Percentiles rank a stretch among this genome's conserved stretches.
These are phyloP conservation scores for Uropsilus gracilis DNA, from an alignment of 2,113 vertebrate species.

Conservation along the genomic window DNA sequence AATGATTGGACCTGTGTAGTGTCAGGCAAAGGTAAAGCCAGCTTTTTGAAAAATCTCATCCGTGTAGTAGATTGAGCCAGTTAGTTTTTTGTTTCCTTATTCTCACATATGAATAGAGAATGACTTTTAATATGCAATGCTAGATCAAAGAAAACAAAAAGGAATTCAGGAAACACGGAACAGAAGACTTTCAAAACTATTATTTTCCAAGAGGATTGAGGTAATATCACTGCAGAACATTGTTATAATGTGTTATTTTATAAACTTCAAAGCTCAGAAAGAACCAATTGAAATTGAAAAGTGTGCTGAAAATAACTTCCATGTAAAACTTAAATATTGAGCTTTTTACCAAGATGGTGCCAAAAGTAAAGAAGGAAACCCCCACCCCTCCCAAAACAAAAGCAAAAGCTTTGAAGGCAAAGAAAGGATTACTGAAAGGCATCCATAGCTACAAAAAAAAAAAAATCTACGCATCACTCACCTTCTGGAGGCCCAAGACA, in stretches of 20 bases:
- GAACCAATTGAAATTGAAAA: not conserved
- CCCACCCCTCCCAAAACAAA: not conserved
- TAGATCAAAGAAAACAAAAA: not conserved
- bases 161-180: not conserved
- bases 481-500: too few species aligned
- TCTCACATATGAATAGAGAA: slow-evolving; percentile 10
- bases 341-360: too few species aligned
- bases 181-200: not conserved
- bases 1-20: not conserved
- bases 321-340: not conserved
- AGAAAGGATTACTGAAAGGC: too few species aligned
- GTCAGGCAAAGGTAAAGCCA: not conserved
- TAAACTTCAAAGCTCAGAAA: not conserved
- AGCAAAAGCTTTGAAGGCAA: too few species aligned
- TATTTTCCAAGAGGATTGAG: not conserved
- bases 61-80: too few species aligned
- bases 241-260: not conserved
- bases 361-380: not conserved
- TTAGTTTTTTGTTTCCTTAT: not conserved
- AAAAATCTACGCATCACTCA: too few species aligned
- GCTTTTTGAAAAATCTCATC: not conserved
- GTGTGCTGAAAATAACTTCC: not conserved
- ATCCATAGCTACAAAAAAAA: too few species aligned
- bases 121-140: not conserved
- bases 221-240: not conserved